These are phyloP conservation scores for Triops cancriformis DNA, from an alignment of 1,140 invertebrate species.

Conservation along the genomic window DNA sequence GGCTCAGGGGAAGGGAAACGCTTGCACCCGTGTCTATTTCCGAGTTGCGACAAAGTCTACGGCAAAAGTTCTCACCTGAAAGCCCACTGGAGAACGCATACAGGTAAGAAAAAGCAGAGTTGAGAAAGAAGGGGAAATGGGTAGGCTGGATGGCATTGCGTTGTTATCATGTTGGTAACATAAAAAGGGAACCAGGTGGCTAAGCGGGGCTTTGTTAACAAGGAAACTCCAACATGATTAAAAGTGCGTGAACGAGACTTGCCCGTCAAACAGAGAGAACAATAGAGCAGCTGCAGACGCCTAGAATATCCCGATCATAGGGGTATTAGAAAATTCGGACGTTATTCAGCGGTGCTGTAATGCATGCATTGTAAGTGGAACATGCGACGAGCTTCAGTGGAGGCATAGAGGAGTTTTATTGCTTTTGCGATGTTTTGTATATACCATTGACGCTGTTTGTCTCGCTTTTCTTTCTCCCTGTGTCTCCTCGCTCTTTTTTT, in stretches of 20 bases:
- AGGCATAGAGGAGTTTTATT: too few species aligned
- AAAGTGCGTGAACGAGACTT: neutral
- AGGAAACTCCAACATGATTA: neutral
- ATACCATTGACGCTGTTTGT: too few species aligned
- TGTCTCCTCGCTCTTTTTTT: too few species aligned
- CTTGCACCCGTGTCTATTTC: constrained; percentile 76
- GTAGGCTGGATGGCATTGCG: neutral
- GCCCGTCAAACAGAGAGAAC: neutral
- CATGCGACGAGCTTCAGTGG: neutral
- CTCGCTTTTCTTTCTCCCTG: too few species aligned
- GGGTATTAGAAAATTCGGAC: neutral
- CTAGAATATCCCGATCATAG: neutral
- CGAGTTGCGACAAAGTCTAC: constrained; percentile 86
- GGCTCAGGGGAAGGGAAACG: constrained; percentile 48
- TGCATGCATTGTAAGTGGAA: neutral
- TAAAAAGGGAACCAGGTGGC: neutral
- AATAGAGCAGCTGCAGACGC: constrained; percentile 3
- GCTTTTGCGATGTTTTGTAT: too few species aligned
- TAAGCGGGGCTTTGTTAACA: neutral
- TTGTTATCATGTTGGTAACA: neutral
- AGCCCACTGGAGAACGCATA: constrained; percentile 84
- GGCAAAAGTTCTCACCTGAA: constrained; percentile 91
- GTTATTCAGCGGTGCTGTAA: neutral
- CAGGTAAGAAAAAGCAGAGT: constrained; percentile 51
- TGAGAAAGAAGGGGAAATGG: neutral